phyloP scores from a whole-genome alignment of 2,113 vertebrate genomes.

The Turdus rufiventris region DNA sequence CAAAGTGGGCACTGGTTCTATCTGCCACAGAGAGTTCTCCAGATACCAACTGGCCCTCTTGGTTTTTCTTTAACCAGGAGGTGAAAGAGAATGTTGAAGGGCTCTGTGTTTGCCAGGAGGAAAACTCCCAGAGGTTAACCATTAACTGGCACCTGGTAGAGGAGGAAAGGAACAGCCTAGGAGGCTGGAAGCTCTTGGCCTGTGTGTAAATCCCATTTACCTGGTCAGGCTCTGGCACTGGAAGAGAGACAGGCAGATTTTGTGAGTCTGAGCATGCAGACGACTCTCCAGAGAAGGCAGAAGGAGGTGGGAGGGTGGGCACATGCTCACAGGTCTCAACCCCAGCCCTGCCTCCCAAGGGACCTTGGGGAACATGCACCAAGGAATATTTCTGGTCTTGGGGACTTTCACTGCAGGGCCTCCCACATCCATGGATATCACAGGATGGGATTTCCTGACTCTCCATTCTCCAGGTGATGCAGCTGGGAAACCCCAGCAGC shows the following conservation, averaged over 20 bases:
- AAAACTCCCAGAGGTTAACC: slow-evolving; percentile 18
- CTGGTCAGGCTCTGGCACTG: background rate
- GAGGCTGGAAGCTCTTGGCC: background rate
- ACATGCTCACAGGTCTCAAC: background rate
- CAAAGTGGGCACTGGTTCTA: background rate
- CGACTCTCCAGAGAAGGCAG: background rate
- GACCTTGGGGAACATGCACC: background rate
- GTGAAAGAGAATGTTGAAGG: background rate
- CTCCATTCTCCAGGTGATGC: background rate
- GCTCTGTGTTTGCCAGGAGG: background rate
- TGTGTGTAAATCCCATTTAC: background rate
- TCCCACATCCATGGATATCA: background rate
- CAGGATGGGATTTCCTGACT: background rate
- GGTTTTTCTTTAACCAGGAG: slow-evolving; percentile 27
- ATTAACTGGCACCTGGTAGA: background rate
- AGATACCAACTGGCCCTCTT: background rate
- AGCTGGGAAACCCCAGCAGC: background rate
- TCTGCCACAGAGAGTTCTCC: background rate
- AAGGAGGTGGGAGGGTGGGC: background rate
- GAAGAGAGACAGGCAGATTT: background rate
- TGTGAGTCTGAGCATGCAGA: background rate
- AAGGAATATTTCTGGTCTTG: background rate
- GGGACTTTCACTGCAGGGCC: background rate
- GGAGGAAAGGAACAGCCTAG: background rate
- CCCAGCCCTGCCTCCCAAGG: background rate